Conservation (phyloP, 2,797 vertebrate genomes). For the Esox lucius region DNA sequence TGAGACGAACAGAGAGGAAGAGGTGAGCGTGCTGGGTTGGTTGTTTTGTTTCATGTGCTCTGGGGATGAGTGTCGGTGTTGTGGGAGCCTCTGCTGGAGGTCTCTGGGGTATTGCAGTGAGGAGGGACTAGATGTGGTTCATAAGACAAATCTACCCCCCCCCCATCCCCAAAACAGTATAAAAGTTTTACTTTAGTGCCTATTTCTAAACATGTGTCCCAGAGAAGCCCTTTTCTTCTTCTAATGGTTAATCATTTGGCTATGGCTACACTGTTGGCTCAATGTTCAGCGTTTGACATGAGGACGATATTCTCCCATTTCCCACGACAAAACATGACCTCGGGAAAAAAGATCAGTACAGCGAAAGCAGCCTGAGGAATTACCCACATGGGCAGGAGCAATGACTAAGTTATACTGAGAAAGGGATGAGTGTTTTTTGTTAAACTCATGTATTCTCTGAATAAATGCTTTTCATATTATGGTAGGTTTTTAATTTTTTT, state of each 20-base stretch:
- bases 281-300: not conserved
- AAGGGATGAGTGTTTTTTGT: not conserved
- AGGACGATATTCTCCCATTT: not conserved
- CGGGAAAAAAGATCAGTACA: not conserved
- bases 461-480: not conserved
- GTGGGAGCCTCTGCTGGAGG: slow-evolving; percentile 79
- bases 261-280: not conserved
- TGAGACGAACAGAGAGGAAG: not conserved
- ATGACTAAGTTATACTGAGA: not conserved
- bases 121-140: slow-evolving; percentile 1
- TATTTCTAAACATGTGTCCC: not conserved
- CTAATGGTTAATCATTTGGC: not conserved
- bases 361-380: not conserved
- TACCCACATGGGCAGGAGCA: not conserved
- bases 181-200: not conserved
- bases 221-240: not conserved
- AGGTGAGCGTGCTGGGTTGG: slow-evolving; percentile 7
- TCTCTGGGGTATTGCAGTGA: slow-evolving; percentile 72
- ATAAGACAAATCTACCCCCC: slow-evolving; percentile 6
- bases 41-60: slow-evolving; percentile 21
- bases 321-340: slow-evolving; percentile 3
- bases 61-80: slow-evolving; percentile 67
- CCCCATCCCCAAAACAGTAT: not conserved
- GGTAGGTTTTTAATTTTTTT: not conserved
- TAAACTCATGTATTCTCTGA: not conserved